Percentiles rank a stretch among this genome's conserved stretches.
These are phyloP conservation scores for Drosophila gunungcola DNA, from an alignment of 1,140 invertebrate genomes.

Conservation along the genomic window DNA sequence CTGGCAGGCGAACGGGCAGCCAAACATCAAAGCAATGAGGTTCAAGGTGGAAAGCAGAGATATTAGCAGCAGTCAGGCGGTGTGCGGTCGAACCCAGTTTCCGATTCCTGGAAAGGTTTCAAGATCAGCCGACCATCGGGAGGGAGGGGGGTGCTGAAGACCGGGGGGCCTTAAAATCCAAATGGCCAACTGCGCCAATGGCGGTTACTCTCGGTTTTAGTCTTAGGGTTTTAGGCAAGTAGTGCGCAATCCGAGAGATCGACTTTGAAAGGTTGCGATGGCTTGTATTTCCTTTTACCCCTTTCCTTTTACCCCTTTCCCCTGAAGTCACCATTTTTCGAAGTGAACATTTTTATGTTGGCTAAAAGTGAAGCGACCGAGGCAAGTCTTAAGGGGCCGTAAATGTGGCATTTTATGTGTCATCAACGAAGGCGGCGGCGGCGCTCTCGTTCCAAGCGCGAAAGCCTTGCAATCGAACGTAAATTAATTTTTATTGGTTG, in stretches of 20 bases:
- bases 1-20: constrained; percentile 1
- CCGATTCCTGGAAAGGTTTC: constrained; percentile 44
- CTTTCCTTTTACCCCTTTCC: neutral
- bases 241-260: constrained; percentile 11
- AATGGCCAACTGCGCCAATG: constrained; percentile 30
- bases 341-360: constrained; percentile 44
- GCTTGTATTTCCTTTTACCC: neutral
- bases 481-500: constrained; percentile 78
- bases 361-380: constrained; percentile 36
- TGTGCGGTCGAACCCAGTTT: constrained; percentile 39
- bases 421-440: constrained; percentile 44
- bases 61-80: constrained; percentile 23
- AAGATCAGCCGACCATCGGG: constrained; percentile 2
- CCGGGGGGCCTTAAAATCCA: neutral
- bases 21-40: constrained; percentile 32
- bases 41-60: constrained; percentile 18
- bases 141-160: neutral
- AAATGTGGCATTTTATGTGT: constrained; percentile 80
- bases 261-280: constrained; percentile 6
- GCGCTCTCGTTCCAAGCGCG: constrained; percentile 32
- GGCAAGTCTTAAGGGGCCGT: constrained; percentile 65
- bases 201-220: constrained; percentile 34
- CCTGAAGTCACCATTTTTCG: constrained; percentile 27
- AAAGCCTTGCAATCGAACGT: constrained; percentile 79
- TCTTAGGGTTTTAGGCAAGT: constrained; percentile 18